phyloP scores from a whole-genome alignment of 2,113 vertebrate genomes.

The Asarcornis scutulata region DNA sequence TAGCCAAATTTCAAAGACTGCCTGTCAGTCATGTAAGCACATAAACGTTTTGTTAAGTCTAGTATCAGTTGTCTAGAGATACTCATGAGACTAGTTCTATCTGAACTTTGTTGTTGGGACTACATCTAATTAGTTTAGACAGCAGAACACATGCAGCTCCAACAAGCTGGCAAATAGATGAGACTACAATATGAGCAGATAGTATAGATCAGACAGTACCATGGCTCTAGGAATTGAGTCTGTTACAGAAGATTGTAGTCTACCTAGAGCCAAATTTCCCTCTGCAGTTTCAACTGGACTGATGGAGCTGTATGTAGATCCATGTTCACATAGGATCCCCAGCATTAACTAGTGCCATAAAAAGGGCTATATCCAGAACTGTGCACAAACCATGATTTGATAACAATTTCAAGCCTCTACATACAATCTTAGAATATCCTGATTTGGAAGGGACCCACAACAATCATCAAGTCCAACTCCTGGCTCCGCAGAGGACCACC shows the following conservation, averaged over 20 bases:
- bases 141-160: not conserved
- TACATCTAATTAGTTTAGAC: not conserved
- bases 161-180: not conserved
- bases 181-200: not conserved
- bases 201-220: not conserved
- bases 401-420: not conserved
- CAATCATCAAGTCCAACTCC: not conserved
- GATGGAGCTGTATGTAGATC: not conserved
- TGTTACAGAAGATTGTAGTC: not conserved
- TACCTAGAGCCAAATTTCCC: not conserved
- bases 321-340: not conserved
- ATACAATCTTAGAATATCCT: not conserved
- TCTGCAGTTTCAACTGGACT: not conserved
- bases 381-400: not conserved
- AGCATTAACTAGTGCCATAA: not conserved
- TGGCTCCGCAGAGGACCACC: not conserved
- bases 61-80: not conserved
- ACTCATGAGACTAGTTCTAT: not conserved
- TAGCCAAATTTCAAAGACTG: not conserved
- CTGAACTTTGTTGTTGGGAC: not conserved
- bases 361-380: rapidly evolving
- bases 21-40: not conserved
- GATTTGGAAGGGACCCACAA: not conserved
- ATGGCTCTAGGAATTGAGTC: not conserved
- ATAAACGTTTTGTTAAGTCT: not conserved